These are phyloP conservation scores for Adoxophyes honmai DNA, from an alignment of 1,140 invertebrate species.

Conservation along the genomic window DNA sequence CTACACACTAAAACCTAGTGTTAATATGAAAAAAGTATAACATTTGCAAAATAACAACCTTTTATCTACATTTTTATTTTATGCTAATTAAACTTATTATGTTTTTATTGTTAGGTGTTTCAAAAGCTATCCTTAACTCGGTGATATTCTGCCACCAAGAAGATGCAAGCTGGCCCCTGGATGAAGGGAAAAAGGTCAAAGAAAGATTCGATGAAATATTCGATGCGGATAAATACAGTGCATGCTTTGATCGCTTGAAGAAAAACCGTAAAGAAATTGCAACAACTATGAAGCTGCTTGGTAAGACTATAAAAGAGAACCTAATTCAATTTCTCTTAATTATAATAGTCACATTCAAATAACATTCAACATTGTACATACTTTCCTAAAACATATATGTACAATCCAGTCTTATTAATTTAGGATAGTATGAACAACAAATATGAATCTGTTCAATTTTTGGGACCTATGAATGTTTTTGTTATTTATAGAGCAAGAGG, in stretches of 20 bases:
- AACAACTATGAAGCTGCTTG: slow-evolving; percentile 67
- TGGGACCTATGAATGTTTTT: neutral
- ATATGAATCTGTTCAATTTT: no score
- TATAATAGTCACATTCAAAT: no score
- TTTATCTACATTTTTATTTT: no score
- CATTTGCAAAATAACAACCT: no score
- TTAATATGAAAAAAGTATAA: no score
- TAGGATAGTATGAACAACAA: no score
- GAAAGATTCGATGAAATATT: slow-evolving; percentile 99
- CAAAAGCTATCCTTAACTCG: slow-evolving; percentile 95
- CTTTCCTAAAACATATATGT: no score
- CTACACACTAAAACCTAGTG: no score
- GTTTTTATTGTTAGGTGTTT: slow-evolving; percentile 80
- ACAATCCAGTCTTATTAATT: no score
- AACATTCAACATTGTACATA: no score
- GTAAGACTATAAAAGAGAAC: no score
- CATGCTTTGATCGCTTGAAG: slow-evolving; percentile 90
- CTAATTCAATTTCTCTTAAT: no score
- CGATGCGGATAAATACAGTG: slow-evolving; percentile 95
- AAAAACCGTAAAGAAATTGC: slow-evolving; percentile 84
- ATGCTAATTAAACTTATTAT: slow-evolving; percentile 7
- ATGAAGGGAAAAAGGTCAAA: slow-evolving; percentile 96
- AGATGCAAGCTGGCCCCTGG: slow-evolving; percentile 97
- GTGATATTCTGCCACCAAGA: slow-evolving; percentile 99
- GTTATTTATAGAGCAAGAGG: slow-evolving; percentile 51